These are phyloP conservation scores for Julus scanicus DNA, from an alignment of 2,888 invertebrate genomes.

Conservation along the genomic window DNA sequence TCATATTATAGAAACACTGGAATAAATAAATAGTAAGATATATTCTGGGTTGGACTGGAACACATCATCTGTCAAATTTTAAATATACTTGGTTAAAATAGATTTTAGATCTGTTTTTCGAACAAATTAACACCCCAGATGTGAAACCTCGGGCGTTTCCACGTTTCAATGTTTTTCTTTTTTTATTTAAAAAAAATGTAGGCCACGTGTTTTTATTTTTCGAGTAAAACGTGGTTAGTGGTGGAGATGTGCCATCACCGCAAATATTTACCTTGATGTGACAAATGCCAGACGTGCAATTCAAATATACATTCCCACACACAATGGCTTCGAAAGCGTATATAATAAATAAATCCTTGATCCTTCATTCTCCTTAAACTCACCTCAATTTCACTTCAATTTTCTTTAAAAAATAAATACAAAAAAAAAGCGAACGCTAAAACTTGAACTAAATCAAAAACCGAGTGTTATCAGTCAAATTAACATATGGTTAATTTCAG, in stretches of 20 bases:
- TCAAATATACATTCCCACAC: background rate
- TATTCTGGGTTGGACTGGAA: background rate
- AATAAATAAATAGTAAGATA: background rate
- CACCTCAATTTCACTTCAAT: background rate
- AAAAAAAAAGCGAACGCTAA: background rate
- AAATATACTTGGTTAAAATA: background rate
- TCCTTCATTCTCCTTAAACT: background rate
- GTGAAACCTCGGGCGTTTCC: background rate
- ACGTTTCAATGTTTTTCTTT: slow-evolving; percentile 3
- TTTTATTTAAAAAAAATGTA: background rate
- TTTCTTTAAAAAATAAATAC: background rate
- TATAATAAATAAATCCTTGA: background rate
- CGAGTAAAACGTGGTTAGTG: background rate
- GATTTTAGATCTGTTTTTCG: background rate
- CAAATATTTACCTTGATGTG: slow-evolving; percentile 38
- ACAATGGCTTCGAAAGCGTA: background rate
- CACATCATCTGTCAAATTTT: background rate
- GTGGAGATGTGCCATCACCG: background rate
- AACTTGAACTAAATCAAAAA: background rate
- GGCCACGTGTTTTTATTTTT: slow-evolving; percentile 23
- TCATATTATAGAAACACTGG: too few species aligned
- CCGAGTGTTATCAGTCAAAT: too few species aligned
- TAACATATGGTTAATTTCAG: too few species aligned
- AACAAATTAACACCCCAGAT: slow-evolving; percentile 17
- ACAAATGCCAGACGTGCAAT: slow-evolving; percentile 42